phyloP scores from a whole-genome alignment of 2,797 vertebrate species.

The Cyprinodon diabolis region DNA sequence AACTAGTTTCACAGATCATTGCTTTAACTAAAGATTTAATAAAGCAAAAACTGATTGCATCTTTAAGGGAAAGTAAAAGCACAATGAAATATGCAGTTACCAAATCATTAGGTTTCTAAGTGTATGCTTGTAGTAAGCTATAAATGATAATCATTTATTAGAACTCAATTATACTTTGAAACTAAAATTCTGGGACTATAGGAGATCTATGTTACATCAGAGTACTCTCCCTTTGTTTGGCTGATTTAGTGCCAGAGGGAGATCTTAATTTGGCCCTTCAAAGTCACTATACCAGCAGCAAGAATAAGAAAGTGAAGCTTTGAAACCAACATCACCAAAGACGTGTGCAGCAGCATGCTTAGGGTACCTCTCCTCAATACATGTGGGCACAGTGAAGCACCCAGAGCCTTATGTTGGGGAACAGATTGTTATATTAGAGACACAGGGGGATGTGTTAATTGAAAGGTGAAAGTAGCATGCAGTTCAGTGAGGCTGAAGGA shows the following conservation, averaged over 20 bases:
- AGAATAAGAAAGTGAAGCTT: conserved; percentile 58
- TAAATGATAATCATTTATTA: not conserved
- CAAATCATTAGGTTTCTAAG: not conserved
- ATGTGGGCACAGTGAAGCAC: conserved; percentile 44
- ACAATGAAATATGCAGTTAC: no score
- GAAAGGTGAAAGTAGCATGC: conserved; percentile 60
- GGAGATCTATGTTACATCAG: not conserved
- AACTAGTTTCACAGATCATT: not conserved
- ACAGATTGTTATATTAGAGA: conserved; percentile 26
- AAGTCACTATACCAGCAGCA: conserved; percentile 58
- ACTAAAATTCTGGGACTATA: not conserved
- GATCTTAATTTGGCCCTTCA: no score
- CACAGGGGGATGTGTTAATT: conserved; percentile 35
- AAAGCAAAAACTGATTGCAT: not conserved
- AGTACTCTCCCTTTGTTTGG: no score
- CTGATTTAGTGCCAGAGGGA: not conserved
- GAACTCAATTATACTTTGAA: not conserved
- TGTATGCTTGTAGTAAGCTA: not conserved
- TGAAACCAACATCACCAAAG: conserved; percentile 36
- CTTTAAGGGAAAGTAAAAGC: not conserved
- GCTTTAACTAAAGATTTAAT: not conserved
- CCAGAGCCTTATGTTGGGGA: conserved; percentile 18
- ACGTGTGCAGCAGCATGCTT: conserved; percentile 61
- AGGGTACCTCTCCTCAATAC: conserved; percentile 78
- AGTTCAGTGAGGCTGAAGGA: conserved; percentile 33